Base-by-base conservation (phyloP, 1,140 invertebrate species). In the Glomeris maerens region DNA sequence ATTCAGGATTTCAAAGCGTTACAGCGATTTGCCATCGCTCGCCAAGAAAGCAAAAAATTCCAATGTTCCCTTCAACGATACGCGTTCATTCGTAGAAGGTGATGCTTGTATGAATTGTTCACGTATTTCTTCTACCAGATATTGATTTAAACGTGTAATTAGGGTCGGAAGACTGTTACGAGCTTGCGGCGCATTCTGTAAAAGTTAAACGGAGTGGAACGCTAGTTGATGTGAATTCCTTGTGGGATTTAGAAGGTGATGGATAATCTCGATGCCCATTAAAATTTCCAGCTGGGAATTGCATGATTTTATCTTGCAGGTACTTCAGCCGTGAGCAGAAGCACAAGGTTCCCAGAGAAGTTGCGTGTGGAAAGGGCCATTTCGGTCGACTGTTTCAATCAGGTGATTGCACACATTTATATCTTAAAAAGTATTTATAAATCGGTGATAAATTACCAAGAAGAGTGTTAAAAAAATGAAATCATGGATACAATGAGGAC, bases 141-240 rank as follows among this genome's bases (percentile, higher is more conserved):
- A 5, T 42, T 5, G 20, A 17, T 10, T 42, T 25, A 10, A 4
- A 17, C 20, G 5, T 52, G 46, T 14, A 29, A 49, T 26, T 26
- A 45, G 22, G 23, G 1, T 23, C 31, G 20, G 36, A 48, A 41
- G 38, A 45, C n/a, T 26, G 40, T 13, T 74, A 74, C 61, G 72
- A 72, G 53, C 58, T 74, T 45, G 72, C 73, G 0, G 72, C 71
- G 20, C 73, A 74, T 60, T 68, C 70, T 20, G 72, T 75, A 3
- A 70, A 70, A 57, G 69, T 74, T 2, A 55, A 67, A 36, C 60
- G 70, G 25, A 72, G 69, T 25, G 73, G 73, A 2, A 66, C 69
- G 21, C 55, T 74, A 23, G 58, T 69, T 14, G 71, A 74, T 55
- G 67, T 74, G 14, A 62, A 67, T 55, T 66, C 71, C 22, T 55